Percentiles rank a stretch among this genome's conserved stretches.
These are phyloP conservation scores for Bombus huntii DNA, from an alignment of 1,140 invertebrate genomes.

Conservation along the genomic window DNA sequence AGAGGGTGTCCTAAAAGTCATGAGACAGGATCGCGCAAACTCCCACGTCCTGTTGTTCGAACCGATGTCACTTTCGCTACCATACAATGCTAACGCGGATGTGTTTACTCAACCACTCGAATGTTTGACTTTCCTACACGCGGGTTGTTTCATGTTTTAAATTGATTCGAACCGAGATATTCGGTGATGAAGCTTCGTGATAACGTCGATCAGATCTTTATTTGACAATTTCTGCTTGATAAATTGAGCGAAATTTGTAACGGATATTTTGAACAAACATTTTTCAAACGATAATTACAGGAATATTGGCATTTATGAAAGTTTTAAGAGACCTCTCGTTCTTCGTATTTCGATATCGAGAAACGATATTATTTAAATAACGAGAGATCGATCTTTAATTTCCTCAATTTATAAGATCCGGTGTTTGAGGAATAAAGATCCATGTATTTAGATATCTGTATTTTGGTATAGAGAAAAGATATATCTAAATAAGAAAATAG, in stretches of 20 bases:
- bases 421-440: background rate
- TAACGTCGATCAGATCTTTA: background rate
- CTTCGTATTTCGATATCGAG: too few relatives aligned
- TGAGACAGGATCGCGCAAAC: background rate
- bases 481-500: background rate
- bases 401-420: background rate
- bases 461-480: background rate
- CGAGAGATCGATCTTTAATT: background rate
- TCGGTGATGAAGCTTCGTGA: background rate
- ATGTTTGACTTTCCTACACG: background rate
- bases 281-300: background rate
- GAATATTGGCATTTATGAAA: too few relatives aligned
- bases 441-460: background rate
- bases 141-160: background rate
- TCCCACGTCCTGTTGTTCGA: background rate
- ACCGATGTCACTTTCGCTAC: background rate
- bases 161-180: background rate
- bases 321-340: too few relatives aligned
- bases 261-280: background rate
- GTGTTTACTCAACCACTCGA: background rate
- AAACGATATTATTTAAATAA: background rate
- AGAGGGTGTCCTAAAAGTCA: slow-evolving; percentile 25
- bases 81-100: background rate
- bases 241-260: too few relatives aligned
- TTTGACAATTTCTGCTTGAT: background rate